phyloP scores from a whole-genome alignment of 2,888 invertebrate species.

The Luffia ferchaultella region DNA sequence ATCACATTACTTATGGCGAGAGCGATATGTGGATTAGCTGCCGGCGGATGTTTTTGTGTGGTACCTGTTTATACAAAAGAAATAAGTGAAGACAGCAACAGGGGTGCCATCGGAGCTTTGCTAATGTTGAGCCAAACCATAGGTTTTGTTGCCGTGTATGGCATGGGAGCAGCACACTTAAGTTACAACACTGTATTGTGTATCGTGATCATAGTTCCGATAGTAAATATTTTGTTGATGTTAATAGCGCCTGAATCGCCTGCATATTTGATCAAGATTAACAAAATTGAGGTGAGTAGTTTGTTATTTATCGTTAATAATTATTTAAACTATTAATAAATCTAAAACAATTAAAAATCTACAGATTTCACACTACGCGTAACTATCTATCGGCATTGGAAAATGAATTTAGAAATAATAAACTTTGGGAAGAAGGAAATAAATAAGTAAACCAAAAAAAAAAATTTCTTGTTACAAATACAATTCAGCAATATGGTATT shows the following conservation, averaged over 20 bases:
- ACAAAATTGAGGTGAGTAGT: constrained; percentile 31
- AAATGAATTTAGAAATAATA: too few relatives aligned
- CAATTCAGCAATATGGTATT: too few relatives aligned
- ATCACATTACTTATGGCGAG: constrained; percentile 29
- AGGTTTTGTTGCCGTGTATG: constrained; percentile 34
- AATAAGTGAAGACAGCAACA: constrained; percentile 36
- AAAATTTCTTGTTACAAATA: too few relatives aligned
- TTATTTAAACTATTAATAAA: too few relatives aligned
- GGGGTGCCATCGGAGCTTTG: constrained; percentile 34
- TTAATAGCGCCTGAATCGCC: constrained; percentile 42
- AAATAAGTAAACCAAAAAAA: too few relatives aligned
- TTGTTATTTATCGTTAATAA: too few relatives aligned
- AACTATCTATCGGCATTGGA: too few relatives aligned
- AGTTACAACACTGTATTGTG: constrained; percentile 32
- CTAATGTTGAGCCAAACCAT: constrained; percentile 29
- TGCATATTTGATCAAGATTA: constrained; percentile 35
- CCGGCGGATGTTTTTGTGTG: constrained; percentile 35
- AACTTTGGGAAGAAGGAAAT: too few relatives aligned
- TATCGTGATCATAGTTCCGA: constrained; percentile 26
- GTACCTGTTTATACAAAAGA: constrained; percentile 41
- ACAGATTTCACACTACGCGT: too few relatives aligned
- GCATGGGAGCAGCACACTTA: constrained; percentile 31
- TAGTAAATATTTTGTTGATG: constrained; percentile 28
- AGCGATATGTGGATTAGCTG: constrained; percentile 29
- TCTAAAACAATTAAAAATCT: too few relatives aligned